phyloP scores from a whole-genome alignment of 2,888 invertebrate species.

The Synanthedon andrenaeformis region DNA sequence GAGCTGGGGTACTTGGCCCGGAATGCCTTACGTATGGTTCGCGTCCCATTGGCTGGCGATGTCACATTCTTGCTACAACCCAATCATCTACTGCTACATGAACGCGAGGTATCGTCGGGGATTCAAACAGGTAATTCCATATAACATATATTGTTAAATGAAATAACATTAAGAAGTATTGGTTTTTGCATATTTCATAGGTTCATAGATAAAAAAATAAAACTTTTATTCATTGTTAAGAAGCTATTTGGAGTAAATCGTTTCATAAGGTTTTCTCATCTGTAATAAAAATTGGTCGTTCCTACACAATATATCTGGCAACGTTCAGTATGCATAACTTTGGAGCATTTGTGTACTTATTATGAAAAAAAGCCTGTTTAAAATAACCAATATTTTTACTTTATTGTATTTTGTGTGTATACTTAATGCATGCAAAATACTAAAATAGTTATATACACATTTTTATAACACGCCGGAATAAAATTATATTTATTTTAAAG shows the following conservation, averaged over 20 bases:
- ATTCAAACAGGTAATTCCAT: constrained; percentile 69
- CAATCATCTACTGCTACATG: constrained; percentile 90
- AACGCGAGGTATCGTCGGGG: constrained; percentile 83
- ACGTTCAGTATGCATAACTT: neutral
- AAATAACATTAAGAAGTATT: too few species aligned
- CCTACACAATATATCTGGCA: neutral
- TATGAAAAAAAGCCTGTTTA: too few species aligned
- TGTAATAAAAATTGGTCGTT: neutral
- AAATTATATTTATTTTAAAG: too few species aligned
- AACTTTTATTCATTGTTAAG: neutral
- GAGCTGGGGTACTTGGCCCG: constrained; percentile 71
- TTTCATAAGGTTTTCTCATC: neutral
- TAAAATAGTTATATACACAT: too few species aligned
- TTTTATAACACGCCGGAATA: too few species aligned
- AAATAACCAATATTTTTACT: too few species aligned
- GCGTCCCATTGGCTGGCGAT: constrained; percentile 86
- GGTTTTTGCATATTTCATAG: too few species aligned
- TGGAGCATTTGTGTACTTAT: neutral
- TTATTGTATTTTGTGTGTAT: too few species aligned
- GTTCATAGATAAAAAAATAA: too few species aligned
- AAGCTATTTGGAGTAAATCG: neutral
- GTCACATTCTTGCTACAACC: constrained; percentile 91
- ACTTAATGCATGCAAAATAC: too few species aligned
- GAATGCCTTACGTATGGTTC: constrained; percentile 81
- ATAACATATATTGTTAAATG: too few species aligned